Conservation (phyloP, 2,888 invertebrate species). For the Mythimna vitellina region DNA sequence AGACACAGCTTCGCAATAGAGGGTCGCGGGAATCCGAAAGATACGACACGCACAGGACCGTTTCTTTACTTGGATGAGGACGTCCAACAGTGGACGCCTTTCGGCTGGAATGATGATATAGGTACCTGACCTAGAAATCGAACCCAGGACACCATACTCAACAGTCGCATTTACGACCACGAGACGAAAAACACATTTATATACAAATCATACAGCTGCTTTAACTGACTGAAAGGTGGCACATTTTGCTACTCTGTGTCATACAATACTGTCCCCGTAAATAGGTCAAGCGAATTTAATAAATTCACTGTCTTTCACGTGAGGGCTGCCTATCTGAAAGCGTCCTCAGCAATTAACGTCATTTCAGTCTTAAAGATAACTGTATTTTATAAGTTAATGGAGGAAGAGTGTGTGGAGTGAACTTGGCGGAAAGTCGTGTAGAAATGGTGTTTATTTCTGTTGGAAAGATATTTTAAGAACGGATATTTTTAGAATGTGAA, state of each 20-base stretch:
- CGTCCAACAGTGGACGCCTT: too few species aligned
- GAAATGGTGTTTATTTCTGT: neutral
- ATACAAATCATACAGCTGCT: constrained; percentile 40
- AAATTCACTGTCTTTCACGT: constrained; percentile 68
- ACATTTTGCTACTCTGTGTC: constrained; percentile 53
- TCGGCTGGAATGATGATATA: too few species aligned
- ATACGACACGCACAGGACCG: too few species aligned
- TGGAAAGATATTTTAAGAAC: neutral
- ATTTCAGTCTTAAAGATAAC: constrained; percentile 59
- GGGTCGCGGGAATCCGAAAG: too few species aligned
- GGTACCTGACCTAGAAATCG: too few species aligned
- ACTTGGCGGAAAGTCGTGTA: constrained; percentile 1
- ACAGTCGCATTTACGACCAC: neutral
- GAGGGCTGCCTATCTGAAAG: constrained; percentile 62
- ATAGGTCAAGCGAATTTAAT: constrained; percentile 76
- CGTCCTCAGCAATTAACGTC: constrained; percentile 68
- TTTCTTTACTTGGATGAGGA: too few species aligned
- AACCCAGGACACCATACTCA: too few species aligned
- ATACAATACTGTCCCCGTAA: constrained; percentile 60
- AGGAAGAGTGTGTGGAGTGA: constrained; percentile 20
- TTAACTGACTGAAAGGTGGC: constrained; percentile 41
- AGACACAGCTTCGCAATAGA: too few species aligned
- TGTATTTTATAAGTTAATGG: constrained; percentile 45
- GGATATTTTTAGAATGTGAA: too few species aligned
- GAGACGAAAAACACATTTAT: too few species aligned